These are phyloP conservation scores for Zygaena filipendulae DNA, from an alignment of 2,888 invertebrate genomes.

Conservation along the genomic window DNA sequence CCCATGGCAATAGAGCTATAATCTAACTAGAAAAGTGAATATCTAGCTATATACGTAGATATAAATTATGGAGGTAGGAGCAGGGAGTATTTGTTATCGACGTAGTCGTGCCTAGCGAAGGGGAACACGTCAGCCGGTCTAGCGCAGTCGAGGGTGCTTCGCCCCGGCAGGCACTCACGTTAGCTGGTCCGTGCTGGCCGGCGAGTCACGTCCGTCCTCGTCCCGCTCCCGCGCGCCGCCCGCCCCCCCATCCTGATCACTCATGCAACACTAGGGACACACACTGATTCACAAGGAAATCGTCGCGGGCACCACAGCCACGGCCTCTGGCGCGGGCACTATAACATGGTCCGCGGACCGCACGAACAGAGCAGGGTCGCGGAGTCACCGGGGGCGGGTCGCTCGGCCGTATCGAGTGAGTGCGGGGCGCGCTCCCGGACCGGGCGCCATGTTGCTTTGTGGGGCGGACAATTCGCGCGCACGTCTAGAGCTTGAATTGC, in stretches of 20 bases:
- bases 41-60: too few species aligned
- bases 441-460: slow-evolving; percentile 56
- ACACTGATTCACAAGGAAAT: slow-evolving; percentile 41
- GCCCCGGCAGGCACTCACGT: slow-evolving; percentile 37
- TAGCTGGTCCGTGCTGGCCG: slow-evolving; percentile 62
- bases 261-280: slow-evolving; percentile 53
- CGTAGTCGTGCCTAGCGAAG: too few species aligned
- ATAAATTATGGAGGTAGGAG: too few species aligned
- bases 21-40: too few species aligned
- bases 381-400: too few species aligned
- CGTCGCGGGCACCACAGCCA: slow-evolving; percentile 48
- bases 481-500: too few species aligned
- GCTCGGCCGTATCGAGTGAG: too few species aligned
- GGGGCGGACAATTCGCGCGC: slow-evolving; percentile 53
- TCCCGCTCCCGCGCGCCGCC: slow-evolving; percentile 40
- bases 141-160: too few species aligned
- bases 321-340: slow-evolving; percentile 47
- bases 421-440: slow-evolving; percentile 45
- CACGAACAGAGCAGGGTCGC: too few species aligned
- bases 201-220: slow-evolving; percentile 54
- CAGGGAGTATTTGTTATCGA: too few species aligned
- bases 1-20: too few species aligned
- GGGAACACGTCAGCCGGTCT: too few species aligned
- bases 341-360: slow-evolving; percentile 58
- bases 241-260: slow-evolving; percentile 49